Base-by-base conservation (phyloP, 2,888 invertebrate species). In the Lasius platythorax region DNA sequence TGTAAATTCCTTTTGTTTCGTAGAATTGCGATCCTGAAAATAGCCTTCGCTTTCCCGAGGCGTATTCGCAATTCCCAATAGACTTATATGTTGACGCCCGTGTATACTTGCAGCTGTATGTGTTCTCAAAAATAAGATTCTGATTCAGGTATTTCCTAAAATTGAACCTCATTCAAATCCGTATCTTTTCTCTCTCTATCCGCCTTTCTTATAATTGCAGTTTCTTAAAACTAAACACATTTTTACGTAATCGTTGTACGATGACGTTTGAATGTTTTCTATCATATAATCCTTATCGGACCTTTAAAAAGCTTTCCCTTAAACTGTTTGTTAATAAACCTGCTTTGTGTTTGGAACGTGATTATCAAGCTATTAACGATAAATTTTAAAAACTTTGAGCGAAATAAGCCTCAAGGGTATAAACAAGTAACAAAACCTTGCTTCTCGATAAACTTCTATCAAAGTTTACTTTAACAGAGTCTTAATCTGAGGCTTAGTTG, bases 1-100 rank as follows among this genome's bases (percentile, higher is more conserved):
- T 73, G 73, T 81, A 73, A 46, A 81, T 81, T 81, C 73, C 73
- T 81, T 81, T 81, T 81, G 79, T 81, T 81, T 81, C 33, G 73
- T 81, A 33, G 28, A 30, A 61, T 73, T 37, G 61, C 61, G 37
- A 61, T 61, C 46, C 61, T 50, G 33, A 61, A 81, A 81, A 81
- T 81, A 81, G 73, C 61, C 79, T 33, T 72, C 37, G 61, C 73
- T 81, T 61, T 46, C 46, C 33, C 46, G 33, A 37, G 28, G 28
- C 61, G 58, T 81, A 81, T 73, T 50, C 61, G 46, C 73, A 73
- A 81, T 81, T 81, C 79, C 61, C 73, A 50, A 12, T 37, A 23
- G 37, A 50, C 46, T 81, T 61, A 46, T 50, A 3, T 63, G 37
- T 70, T 46, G 79, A 73, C 28, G n/a, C 33, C 15, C 61, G 43